phyloP scores from a whole-genome alignment of 1,140 invertebrate species.

The Phthorimaea operculella region DNA sequence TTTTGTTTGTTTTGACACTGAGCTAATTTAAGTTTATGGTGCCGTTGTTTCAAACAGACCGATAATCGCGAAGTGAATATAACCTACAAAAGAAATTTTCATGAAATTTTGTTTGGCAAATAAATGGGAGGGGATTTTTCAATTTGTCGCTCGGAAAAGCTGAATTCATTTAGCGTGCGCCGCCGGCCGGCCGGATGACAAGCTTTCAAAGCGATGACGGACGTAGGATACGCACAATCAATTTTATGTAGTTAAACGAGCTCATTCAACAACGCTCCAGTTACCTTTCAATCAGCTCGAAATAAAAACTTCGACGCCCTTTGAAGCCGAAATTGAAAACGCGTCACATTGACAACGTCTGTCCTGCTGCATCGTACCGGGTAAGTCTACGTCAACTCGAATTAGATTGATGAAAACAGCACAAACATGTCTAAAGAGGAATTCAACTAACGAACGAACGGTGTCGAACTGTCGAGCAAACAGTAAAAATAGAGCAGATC shows the following conservation, averaged over 20 bases:
- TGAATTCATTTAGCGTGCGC: conserved; percentile 18
- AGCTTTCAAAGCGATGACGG: conserved; percentile 3
- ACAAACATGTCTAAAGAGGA: not conserved
- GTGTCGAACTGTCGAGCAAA: conserved; percentile 5
- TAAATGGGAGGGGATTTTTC: not conserved
- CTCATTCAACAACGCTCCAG: not conserved
- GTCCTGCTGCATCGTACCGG: no score
- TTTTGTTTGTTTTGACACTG: not conserved
- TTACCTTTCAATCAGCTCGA: not conserved
- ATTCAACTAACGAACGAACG: conserved; percentile 5
- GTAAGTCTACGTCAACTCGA: no score
- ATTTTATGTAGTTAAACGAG: not conserved
- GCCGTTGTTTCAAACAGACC: not conserved
- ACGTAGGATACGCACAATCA: not conserved
- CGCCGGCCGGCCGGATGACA: conserved; percentile 10
- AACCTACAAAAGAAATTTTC: no score
- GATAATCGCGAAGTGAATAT: no score
- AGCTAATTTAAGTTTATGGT: not conserved
- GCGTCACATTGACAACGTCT: no score
- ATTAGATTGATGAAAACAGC: no score
- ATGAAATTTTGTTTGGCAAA: not conserved
- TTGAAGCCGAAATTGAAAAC: no score
- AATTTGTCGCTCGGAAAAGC: conserved; percentile 17
- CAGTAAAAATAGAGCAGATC: conserved; percentile 2
- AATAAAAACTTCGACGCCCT: no score